Evolutionary conservation across 2,113 vertebrate species (phyloP).

Genomic region (Numida meleagris): DNA sequence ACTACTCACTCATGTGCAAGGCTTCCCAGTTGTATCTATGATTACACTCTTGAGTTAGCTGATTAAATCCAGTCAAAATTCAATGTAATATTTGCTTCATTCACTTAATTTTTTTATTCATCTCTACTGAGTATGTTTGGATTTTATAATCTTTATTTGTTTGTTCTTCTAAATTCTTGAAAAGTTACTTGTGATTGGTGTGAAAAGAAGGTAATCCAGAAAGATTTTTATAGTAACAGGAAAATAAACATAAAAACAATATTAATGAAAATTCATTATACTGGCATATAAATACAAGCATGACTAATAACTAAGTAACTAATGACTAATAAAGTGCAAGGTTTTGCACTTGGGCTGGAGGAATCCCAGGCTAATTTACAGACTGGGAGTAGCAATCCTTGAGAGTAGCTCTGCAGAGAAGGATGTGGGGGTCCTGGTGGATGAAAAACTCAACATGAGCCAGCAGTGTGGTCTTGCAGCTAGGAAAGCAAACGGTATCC

Average conservation of each 20-base stretch:
- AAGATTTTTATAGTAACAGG: neutral
- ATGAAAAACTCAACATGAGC: too few species aligned
- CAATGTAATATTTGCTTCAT: neutral
- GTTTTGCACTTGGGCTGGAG: too few species aligned
- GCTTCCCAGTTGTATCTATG: neutral
- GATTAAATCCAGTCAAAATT: neutral
- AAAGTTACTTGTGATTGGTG: neutral
- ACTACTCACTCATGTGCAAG: neutral
- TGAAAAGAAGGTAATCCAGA: neutral
- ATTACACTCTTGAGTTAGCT: neutral
- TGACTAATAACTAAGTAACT: slow-evolving; percentile 41
- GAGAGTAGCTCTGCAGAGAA: too few species aligned
- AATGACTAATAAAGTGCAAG: too few species aligned
- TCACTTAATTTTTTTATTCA: neutral
- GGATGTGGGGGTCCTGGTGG: too few species aligned
- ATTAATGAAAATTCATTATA: neutral
- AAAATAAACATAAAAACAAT: neutral
- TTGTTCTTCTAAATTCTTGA: neutral
- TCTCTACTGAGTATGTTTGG: neutral
- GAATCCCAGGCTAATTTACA: too few species aligned
- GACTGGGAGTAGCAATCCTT: too few species aligned
- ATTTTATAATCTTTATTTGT: neutral
- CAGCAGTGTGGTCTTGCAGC: too few species aligned
- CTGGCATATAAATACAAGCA: neutral
- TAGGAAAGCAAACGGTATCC: too few species aligned